Conservation (phyloP, 2,797 vertebrate species). For the Hydrolagus colliei region DNA sequence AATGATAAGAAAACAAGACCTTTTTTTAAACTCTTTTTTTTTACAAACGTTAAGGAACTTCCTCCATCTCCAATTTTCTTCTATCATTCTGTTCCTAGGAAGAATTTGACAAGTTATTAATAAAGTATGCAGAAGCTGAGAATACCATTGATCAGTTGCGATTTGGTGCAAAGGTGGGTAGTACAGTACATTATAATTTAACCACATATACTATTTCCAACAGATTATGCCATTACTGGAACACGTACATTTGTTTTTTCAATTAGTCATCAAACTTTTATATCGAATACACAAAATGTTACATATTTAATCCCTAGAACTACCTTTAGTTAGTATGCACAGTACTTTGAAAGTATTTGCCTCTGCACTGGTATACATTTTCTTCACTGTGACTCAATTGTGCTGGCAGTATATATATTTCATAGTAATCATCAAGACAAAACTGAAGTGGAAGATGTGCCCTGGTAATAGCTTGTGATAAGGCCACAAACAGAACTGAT, state of each 20-base stretch:
- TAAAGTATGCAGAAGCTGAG: conserved; percentile 34
- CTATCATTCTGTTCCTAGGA: not conserved
- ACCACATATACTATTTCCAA: too few species aligned
- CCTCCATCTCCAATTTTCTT: conserved; percentile 29
- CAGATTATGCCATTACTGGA: too few species aligned
- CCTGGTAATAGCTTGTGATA: not conserved
- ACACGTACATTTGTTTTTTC: too few species aligned
- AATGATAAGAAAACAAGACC: too few species aligned
- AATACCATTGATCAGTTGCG: conserved; percentile 36
- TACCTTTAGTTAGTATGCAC: not conserved
- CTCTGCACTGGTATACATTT: not conserved
- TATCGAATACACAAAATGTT: too few species aligned
- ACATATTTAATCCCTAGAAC: not conserved
- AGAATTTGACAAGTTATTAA: conserved; percentile 37
- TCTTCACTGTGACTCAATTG: not conserved
- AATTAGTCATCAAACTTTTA: too few species aligned
- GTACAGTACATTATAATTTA: not conserved
- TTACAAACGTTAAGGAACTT: not conserved
- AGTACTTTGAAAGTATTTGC: not conserved
- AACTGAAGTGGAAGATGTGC: not conserved
- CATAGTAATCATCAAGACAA: not conserved
- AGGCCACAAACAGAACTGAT: not conserved
- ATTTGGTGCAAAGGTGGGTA: conserved; percentile 37
- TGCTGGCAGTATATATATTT: not conserved
- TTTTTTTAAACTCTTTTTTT: not conserved